phyloP scores from a whole-genome alignment of 92 coral and sea anemone species.

The Epizoanthus rinbou region DNA sequence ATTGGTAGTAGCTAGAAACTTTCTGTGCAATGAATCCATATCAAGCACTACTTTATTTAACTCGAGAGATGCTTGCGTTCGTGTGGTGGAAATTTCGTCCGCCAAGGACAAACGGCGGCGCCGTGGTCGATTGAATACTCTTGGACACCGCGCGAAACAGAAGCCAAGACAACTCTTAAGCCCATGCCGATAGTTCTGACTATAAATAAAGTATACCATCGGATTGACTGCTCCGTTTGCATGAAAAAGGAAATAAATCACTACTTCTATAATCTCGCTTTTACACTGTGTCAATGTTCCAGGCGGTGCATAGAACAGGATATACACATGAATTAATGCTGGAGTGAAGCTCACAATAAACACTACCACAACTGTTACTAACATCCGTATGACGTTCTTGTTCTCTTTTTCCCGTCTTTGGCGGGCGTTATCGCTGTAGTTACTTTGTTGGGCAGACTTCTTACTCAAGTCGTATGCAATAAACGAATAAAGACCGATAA shows the following conservation, averaged over 20 bases:
- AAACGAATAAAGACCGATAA: conserved; percentile 14
- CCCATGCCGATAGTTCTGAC: conserved; percentile 40
- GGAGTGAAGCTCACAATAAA: conserved; percentile 28
- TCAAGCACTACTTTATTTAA: conserved; percentile 7
- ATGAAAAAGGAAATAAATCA: not conserved
- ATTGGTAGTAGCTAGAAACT: not conserved
- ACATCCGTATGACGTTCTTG: conserved; percentile 13
- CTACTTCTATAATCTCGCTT: not conserved
- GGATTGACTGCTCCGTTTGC: conserved; percentile 34
- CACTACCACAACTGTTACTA: not conserved
- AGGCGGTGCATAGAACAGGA: not conserved
- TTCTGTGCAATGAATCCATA: not conserved
- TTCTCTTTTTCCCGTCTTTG: conserved; percentile 31
- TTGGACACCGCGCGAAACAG: not conserved
- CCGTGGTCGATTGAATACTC: not conserved
- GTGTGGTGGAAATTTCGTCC: conserved; percentile 19
- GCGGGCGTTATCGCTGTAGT: not conserved
- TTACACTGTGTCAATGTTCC: not conserved
- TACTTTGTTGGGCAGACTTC: not conserved
- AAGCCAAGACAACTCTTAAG: not conserved
- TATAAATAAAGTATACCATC: conserved; percentile 16
- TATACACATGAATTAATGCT: not conserved
- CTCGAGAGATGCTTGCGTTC: conserved; percentile 10
- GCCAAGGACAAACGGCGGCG: not conserved
- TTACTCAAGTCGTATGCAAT: conserved; percentile 39